Conservation (phyloP, 64 coral and sea anemone species). For the Hydrozoanthus tunicans region DNA sequence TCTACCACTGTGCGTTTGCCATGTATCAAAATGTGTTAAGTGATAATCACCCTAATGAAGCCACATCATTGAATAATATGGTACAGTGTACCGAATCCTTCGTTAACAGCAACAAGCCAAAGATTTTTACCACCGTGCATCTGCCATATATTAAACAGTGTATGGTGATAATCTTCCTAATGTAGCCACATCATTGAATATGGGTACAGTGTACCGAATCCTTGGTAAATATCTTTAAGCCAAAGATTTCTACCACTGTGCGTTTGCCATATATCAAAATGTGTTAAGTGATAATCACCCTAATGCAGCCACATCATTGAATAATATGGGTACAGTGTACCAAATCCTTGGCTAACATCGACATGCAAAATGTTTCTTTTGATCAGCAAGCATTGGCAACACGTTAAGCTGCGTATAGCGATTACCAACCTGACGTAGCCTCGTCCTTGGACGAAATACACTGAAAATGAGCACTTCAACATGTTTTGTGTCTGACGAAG, state of each 20-base stretch:
- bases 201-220: neutral
- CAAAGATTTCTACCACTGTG: too few species aligned
- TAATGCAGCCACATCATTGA: neutral
- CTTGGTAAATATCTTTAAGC: neutral
- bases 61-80: neutral
- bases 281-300: neutral
- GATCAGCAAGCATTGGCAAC: slow-evolving; percentile 8
- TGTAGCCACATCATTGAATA: neutral
- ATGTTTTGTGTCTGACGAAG: too few species aligned
- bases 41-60: too few species aligned
- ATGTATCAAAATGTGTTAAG: too few species aligned
- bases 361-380: too few species aligned
- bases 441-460: too few species aligned
- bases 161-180: neutral
- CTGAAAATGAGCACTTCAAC: too few species aligned
- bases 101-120: too few species aligned
- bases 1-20: too few species aligned
- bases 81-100: neutral
- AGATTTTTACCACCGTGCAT: too few species aligned
- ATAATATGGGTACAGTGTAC: neutral
- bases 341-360: neutral
- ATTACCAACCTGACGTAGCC: slow-evolving; percentile 4
- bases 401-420: too few species aligned
- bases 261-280: too few species aligned
- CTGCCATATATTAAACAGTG: neutral